A percentile compares a stretch with the other conserved stretches of the same genome.
phyloP scores from a whole-genome alignment of 2,797 vertebrate genomes.

The Galagoides demidoff region DNA sequence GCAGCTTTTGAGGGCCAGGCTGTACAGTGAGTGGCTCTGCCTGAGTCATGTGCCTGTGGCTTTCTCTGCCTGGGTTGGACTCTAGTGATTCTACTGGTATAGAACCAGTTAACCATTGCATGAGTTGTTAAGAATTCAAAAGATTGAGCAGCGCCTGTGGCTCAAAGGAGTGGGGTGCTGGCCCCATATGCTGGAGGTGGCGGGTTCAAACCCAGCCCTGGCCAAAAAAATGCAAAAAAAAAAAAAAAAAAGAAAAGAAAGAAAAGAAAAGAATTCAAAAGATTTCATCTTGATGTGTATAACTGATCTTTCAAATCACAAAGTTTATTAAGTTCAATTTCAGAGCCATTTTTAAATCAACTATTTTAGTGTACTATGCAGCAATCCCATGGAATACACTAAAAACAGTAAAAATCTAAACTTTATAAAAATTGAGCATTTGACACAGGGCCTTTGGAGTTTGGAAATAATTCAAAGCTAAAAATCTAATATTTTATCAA shows the following conservation, averaged over 20 bases:
- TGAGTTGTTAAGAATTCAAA: neutral
- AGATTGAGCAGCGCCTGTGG: neutral
- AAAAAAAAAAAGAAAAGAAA: too few relatives aligned
- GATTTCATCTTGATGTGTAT: neutral
- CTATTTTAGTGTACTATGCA: neutral
- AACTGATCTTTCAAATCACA: neutral
- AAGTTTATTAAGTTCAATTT: neutral
- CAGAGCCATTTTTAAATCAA: neutral
- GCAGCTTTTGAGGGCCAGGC: neutral
- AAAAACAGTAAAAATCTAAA: neutral
- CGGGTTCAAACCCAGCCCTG: too few relatives aligned
- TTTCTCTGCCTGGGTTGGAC: neutral
- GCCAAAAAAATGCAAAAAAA: too few relatives aligned
- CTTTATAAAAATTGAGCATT: slow-evolving; percentile 45
- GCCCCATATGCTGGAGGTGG: too few relatives aligned
- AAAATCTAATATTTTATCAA: slow-evolving; percentile 68
- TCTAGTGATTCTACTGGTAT: neutral
- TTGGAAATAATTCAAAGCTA: slow-evolving; percentile 51
- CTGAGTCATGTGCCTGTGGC: neutral
- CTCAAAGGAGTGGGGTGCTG: too few relatives aligned
- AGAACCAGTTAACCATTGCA: neutral
- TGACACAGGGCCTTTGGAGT: neutral
- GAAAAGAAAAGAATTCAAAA: neutral
- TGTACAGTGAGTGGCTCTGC: accelerated
- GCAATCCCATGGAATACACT: slow-evolving; percentile 5